A percentile compares a stretch with the other conserved stretches of the same genome.
Evolutionary conservation across 1,140 invertebrate genomes (phyloP).

Genomic region (Drosophila tristis): DNA sequence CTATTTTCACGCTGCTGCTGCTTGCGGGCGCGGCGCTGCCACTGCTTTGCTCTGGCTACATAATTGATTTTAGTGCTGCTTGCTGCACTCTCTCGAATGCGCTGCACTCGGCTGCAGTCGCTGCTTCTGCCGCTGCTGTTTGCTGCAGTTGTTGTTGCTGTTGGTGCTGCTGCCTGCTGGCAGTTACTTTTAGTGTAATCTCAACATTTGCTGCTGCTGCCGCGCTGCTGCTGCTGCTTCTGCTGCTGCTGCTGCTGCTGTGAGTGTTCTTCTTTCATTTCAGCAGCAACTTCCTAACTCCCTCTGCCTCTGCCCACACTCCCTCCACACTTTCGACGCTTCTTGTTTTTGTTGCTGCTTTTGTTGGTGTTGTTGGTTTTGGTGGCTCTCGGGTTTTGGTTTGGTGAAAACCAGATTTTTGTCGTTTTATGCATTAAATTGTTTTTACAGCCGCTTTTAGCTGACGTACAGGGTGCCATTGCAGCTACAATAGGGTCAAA

Average conservation of each 20-base stretch:
- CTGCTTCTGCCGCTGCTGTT: constrained; percentile 46
- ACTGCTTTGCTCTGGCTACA: constrained; percentile 66
- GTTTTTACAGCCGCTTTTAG: constrained; percentile 80
- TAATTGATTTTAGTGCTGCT: constrained; percentile 80
- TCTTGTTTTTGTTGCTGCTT: constrained; percentile 37
- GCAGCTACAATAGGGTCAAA: background rate
- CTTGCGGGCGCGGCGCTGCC: constrained; percentile 25
- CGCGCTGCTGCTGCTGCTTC: constrained; percentile 30
- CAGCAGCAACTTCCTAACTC: constrained; percentile 60
- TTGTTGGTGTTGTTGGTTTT: constrained; percentile 41
- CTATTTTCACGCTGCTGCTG: constrained; percentile 74
- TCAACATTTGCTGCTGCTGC: constrained; percentile 66
- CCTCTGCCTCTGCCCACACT: constrained; percentile 7
- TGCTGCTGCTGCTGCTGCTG: constrained; percentile 40
- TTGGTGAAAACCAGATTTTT: constrained; percentile 81
- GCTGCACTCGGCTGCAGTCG: constrained; percentile 61
- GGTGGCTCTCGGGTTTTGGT: constrained; percentile 61
- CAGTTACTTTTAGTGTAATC: constrained; percentile 80
- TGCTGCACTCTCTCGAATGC: constrained; percentile 53
- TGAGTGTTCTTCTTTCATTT: constrained; percentile 63
- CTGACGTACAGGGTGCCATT: constrained; percentile 60
- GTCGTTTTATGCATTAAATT: constrained; percentile 82
- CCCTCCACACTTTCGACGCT: constrained; percentile 57
- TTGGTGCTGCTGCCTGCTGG: constrained; percentile 46
- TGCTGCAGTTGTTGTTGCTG: constrained; percentile 26